Percentiles rank a stretch among this genome's conserved stretches.
These are phyloP conservation scores for Anguilla rostrata DNA, from an alignment of 2,113 vertebrate genomes.

Conservation along the genomic window DNA sequence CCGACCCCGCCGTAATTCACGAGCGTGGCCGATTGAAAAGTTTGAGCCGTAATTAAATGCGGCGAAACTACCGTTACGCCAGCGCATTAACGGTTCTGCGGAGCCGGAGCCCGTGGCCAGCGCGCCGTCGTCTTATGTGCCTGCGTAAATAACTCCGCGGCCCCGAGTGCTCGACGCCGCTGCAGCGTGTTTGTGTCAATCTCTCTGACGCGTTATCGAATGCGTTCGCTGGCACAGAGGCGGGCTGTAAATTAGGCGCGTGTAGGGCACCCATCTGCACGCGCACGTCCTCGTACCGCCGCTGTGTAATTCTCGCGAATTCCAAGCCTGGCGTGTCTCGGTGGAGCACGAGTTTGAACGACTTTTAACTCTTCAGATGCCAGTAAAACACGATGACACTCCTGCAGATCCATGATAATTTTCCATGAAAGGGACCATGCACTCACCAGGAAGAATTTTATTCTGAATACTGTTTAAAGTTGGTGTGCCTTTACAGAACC, in stretches of 20 bases:
- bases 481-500: no score
- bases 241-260: conserved; percentile 68
- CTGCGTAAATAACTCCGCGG: conserved; percentile 70
- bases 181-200: conserved; percentile 65
- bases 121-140: conserved; percentile 67
- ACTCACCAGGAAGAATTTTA: no score
- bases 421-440: no score
- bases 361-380: no score
- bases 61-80: conserved; percentile 67
- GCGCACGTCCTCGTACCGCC: conserved; percentile 56
- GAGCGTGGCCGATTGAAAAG: conserved; percentile 60
- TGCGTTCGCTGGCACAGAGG: conserved; percentile 56
- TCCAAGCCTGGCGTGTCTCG: conserved; percentile 52
- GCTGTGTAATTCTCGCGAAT: conserved; percentile 61
- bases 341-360: no score
- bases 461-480: no score
- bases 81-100: conserved; percentile 68
- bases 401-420: no score
- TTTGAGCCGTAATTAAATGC: conserved; percentile 79
- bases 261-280: conserved; percentile 62
- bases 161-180: conserved; percentile 44
- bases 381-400: no score
- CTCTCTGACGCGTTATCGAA: conserved; percentile 68
- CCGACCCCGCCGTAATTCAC: conserved; percentile 62
- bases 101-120: conserved; percentile 49